Evolutionary conservation across 2,113 vertebrate species (phyloP).

Genomic region (Brachionichthys hirsutus): DNA sequence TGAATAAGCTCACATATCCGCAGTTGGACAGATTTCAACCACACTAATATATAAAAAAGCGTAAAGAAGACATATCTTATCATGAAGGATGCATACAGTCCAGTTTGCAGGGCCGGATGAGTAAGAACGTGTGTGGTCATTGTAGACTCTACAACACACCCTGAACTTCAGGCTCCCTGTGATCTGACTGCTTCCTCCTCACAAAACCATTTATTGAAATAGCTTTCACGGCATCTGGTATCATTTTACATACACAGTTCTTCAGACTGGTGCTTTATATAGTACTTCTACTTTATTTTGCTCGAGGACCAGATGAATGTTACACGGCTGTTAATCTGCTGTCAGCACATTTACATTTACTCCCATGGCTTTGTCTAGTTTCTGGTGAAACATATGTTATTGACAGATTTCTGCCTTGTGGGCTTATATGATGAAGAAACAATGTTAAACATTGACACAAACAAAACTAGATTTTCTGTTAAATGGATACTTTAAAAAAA

Average conservation of each 20-base stretch:
- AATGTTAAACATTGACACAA: too few relatives aligned
- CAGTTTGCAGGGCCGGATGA: neutral
- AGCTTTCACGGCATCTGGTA: neutral
- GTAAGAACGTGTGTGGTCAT: constrained; percentile 12
- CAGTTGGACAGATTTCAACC: neutral
- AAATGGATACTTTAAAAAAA: too few relatives aligned
- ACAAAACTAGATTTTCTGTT: too few relatives aligned
- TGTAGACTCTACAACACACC: neutral
- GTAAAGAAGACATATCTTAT: too few relatives aligned
- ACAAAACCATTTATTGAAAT: constrained; percentile 31
- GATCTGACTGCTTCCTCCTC: constrained; percentile 3
- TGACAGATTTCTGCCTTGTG: neutral
- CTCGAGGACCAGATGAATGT: too few relatives aligned
- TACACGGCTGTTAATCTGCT: too few relatives aligned
- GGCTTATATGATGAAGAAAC: too few relatives aligned
- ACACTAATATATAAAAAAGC: too few relatives aligned
- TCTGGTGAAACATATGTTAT: constrained; percentile 50
- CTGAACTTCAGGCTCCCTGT: constrained; percentile 8
- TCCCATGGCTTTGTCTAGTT: neutral
- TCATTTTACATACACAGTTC: neutral
- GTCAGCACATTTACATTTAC: too few relatives aligned
- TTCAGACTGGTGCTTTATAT: neutral
- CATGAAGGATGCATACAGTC: neutral
- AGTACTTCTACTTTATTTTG: too few relatives aligned
- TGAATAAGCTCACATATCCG: neutral